A percentile compares a stretch with the other conserved stretches of the same genome.
phyloP scores from a whole-genome alignment of 2,797 vertebrate genomes.

The Bradypodion pumilum region DNA sequence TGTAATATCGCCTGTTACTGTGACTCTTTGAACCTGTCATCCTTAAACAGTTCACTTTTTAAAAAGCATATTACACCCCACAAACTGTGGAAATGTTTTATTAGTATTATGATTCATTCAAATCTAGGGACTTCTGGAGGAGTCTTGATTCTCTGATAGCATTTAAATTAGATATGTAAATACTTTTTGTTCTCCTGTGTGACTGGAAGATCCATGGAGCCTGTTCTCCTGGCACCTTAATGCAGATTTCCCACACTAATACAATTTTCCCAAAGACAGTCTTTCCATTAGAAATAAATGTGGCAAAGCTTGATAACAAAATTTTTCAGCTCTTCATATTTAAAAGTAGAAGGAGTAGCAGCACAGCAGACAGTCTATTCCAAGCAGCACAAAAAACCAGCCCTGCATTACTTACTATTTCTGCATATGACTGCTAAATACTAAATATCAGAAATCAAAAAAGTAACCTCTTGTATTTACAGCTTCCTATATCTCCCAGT shows the following conservation, averaged over 20 bases:
- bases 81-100: not conserved
- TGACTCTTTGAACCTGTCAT: constrained; percentile 44
- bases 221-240: not conserved
- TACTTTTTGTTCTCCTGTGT: constrained; percentile 1
- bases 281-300: not conserved
- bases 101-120: not conserved
- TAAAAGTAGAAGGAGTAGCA: not conserved
- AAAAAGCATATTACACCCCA: constrained; percentile 14
- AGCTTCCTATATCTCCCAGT: no score
- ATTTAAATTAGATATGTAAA: constrained; percentile 19
- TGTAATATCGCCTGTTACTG: constrained; percentile 17
- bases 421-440: not conserved
- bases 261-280: not conserved
- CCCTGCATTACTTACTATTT: not conserved
- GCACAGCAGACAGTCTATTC: not conserved
- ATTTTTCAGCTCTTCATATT: not conserved
- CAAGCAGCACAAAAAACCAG: not conserved
- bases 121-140: not conserved
- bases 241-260: not conserved
- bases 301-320: not conserved
- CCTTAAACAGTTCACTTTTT: constrained; percentile 7
- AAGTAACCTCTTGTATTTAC: not conserved
- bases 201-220: not conserved
- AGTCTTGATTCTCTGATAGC: not conserved
- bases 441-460: not conserved